phyloP scores from a whole-genome alignment of 1,140 invertebrate genomes.

The Temnothorax nylanderi region DNA sequence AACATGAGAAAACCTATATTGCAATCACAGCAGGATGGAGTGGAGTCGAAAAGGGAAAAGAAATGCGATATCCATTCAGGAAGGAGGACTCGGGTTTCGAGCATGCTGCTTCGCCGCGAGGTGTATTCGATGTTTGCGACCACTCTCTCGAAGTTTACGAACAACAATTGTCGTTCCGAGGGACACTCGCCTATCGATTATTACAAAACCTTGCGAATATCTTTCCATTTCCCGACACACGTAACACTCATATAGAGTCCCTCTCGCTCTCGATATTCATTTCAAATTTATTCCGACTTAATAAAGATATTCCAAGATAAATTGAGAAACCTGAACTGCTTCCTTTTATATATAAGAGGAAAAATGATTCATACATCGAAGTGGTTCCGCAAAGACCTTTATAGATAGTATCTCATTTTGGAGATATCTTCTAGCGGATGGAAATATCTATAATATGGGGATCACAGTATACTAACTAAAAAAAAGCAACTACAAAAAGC shows the following conservation, averaged over 20 bases:
- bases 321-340: background rate
- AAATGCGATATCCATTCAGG: slow-evolving; percentile 50
- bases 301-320: slow-evolving; percentile 15
- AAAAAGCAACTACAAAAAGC: background rate
- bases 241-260: background rate
- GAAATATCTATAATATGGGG: background rate
- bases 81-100: slow-evolving; percentile 9
- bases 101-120: slow-evolving; percentile 43
- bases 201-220: background rate
- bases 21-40: background rate
- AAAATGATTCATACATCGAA: slow-evolving; percentile 18
- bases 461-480: background rate
- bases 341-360: background rate
- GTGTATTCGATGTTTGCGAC: slow-evolving; percentile 39
- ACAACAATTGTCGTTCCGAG: slow-evolving; percentile 26
- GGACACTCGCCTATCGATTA: slow-evolving; percentile 6
- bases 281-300: slow-evolving; percentile 6
- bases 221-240: background rate
- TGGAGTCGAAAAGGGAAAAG: slow-evolving; percentile 16
- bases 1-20: background rate
- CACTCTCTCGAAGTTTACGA: slow-evolving; percentile 43
- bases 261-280: background rate
- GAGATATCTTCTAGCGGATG: background rate
- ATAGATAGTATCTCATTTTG: background rate
- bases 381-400: background rate